Evolutionary conservation across 2,888 invertebrate genomes (phyloP).

Genomic region (Drosophila lutescens): DNA sequence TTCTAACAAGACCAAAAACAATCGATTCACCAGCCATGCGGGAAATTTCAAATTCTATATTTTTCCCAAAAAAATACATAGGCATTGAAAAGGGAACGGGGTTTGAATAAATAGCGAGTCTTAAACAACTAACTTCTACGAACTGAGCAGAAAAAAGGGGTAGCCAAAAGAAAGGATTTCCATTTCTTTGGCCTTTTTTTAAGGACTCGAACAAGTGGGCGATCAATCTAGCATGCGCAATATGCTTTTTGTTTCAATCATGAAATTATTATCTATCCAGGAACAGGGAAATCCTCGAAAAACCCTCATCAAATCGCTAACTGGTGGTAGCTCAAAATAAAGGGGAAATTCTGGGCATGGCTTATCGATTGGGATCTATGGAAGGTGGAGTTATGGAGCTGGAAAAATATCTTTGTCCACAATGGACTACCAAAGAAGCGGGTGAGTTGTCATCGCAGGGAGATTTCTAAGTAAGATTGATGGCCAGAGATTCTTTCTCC

Average conservation of each 20-base stretch:
- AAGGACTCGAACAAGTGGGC: constrained; percentile 55
- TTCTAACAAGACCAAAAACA: constrained; percentile 58
- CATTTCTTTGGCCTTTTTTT: constrained; percentile 42
- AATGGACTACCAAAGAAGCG: constrained; percentile 67
- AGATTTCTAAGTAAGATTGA: constrained; percentile 24
- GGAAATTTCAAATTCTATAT: constrained; percentile 51
- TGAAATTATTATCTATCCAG: constrained; percentile 41
- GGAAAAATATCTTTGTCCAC: constrained; percentile 30
- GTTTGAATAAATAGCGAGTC: constrained; percentile 62
- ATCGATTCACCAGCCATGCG: constrained; percentile 65
- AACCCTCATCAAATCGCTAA: constrained; percentile 71
- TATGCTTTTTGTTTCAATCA: constrained; percentile 68
- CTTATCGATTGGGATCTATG: constrained; percentile 51
- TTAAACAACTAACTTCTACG: constrained; percentile 69
- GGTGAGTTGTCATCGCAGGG: constrained; percentile 62
- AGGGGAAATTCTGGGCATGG: constrained; percentile 42
- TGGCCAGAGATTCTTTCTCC: constrained; percentile 6
- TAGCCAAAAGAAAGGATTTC: constrained; percentile 49
- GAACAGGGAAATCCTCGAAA: constrained; percentile 18
- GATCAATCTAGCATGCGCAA: constrained; percentile 68
- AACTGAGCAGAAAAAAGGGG: constrained; percentile 55
- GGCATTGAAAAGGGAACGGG: constrained; percentile 4
- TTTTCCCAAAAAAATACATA: constrained; percentile 29
- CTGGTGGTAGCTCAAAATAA: constrained; percentile 40
- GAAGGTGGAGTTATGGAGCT: constrained; percentile 39